Conservation (phyloP, 2,797 vertebrate genomes). For the Pogonophryne albipinna region DNA sequence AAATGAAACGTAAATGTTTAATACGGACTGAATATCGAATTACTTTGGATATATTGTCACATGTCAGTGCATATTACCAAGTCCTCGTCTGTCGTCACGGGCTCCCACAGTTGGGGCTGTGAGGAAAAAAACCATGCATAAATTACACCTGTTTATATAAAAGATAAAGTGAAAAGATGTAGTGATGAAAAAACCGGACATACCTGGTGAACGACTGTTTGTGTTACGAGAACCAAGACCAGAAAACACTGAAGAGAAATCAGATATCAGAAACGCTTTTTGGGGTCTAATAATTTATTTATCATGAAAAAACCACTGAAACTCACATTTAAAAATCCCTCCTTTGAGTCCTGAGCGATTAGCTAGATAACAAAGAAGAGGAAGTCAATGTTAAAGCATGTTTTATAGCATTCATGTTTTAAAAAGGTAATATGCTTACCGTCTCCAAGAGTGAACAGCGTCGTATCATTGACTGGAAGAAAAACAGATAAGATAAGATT, state of each 20-base stretch:
- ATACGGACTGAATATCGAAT: neutral
- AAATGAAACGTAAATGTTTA: neutral
- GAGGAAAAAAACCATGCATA: neutral
- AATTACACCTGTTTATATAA: neutral
- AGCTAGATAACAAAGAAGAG: slow-evolving; percentile 51
- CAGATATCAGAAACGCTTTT: rapidly evolving
- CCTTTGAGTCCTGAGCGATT: slow-evolving; percentile 54
- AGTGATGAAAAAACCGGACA: neutral
- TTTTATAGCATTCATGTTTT: neutral
- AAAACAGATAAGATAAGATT: slow-evolving; percentile 10
- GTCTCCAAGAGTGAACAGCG: slow-evolving; percentile 71
- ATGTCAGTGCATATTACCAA: slow-evolving; percentile 41
- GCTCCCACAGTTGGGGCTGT: slow-evolving; percentile 64
- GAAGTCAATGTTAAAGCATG: neutral
- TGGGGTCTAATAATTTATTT: neutral
- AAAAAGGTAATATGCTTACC: slow-evolving; percentile 51
- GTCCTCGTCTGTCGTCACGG: slow-evolving; percentile 67
- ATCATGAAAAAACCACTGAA: neutral
- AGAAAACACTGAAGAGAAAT: slow-evolving; percentile 79
- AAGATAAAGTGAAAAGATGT: neutral
- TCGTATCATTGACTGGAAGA: slow-evolving; percentile 80
- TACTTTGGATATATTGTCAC: neutral
- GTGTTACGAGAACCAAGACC: slow-evolving; percentile 72
- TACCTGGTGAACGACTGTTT: slow-evolving; percentile 71
- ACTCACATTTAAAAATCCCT: slow-evolving; percentile 76